Evolutionary conservation across 2,113 vertebrate species (phyloP), one percentile per base, ranked within the genome.

Genomic region (Xiphias gladius): DNA sequence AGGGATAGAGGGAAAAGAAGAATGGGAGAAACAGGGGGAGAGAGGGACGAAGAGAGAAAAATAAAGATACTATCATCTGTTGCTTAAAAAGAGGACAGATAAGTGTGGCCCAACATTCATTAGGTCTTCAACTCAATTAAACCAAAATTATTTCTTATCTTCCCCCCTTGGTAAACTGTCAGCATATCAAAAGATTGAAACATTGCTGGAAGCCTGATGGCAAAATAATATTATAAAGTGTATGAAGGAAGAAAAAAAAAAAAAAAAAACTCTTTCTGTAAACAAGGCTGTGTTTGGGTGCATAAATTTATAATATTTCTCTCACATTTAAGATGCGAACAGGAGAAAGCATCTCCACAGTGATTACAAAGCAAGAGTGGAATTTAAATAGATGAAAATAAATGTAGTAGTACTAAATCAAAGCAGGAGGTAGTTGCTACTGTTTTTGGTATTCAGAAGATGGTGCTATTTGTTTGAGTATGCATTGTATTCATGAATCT

Each of bases 401-500:
- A 88, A 86, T 73, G 63, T 80, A 26, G 79, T 79, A 80, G 80
- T 79, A 74, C 66, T 88, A 90, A 92, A 92, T 92, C 87, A 89
- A 91, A 87, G 82, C 66, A 32, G 83, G 78, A 89, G 74, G 72
- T 91, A 89, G 85, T 70, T 89, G 86, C 76, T 80, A 66, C 82
- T 88, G 90, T 92, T 93, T 93, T 93, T 88, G 80, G 73, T 92
- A 95, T 94, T 94, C 94, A 90, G 93, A 92, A 94, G 92, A 94
- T 90, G 92, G 91, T 93, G 90, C 91, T 94, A 92, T 94, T 94
- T 95, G 90, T 95, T 94, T 93, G 91, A 94, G 90, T 91, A 94
- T 93, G 92, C 89, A 93, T 92, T 88, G 83, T 92, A 86, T 93
- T 91, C 89, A 93, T 91, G 88, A 92, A 92, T 90, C 77, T 93